Evolutionary conservation across 1,140 invertebrate genomes (phyloP).

Genomic region (Heterodera schachtii): DNA sequence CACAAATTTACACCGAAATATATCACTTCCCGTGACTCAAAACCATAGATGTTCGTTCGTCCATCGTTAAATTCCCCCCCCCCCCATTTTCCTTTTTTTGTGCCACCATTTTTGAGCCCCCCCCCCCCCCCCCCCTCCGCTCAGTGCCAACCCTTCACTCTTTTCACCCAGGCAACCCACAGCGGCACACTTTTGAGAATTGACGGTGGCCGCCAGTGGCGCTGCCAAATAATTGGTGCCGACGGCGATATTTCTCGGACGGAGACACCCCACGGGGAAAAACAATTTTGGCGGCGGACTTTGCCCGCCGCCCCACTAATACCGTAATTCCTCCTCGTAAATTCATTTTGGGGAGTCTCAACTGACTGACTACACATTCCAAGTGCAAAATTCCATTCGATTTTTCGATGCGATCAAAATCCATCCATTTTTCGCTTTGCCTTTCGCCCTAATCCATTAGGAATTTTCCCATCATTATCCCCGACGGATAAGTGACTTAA

Average conservation of each 20-base stretch:
- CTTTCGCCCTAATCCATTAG: not conserved
- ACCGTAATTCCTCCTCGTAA: not conserved
- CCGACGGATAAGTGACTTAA: not conserved
- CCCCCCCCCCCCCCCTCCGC: too few species aligned
- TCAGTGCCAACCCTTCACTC: not conserved
- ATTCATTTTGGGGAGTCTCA: not conserved
- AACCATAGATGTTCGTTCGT: too few species aligned
- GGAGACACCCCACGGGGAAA: slow-evolving; percentile 6
- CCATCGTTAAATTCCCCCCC: too few species aligned
- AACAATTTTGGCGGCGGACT: not conserved
- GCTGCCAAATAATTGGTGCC: slow-evolving; percentile 16
- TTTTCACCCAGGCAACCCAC: not conserved
- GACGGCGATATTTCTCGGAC: not conserved
- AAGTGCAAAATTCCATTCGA: not conserved
- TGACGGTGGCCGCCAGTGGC: not conserved
- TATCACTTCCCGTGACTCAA: too few species aligned
- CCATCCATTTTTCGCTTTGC: not conserved
- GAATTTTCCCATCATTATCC: not conserved
- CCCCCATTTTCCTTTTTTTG: not conserved
- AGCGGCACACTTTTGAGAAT: slow-evolving; percentile 7
- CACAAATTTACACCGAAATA: too few species aligned
- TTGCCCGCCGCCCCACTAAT: not conserved
- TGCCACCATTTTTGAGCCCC: not conserved
- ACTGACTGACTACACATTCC: not conserved
- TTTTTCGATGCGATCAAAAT: not conserved